A percentile compares a stretch with the other conserved stretches of the same genome.
Conservation (phyloP, 2,888 invertebrate genomes). For the Drymonia ruficornis region DNA sequence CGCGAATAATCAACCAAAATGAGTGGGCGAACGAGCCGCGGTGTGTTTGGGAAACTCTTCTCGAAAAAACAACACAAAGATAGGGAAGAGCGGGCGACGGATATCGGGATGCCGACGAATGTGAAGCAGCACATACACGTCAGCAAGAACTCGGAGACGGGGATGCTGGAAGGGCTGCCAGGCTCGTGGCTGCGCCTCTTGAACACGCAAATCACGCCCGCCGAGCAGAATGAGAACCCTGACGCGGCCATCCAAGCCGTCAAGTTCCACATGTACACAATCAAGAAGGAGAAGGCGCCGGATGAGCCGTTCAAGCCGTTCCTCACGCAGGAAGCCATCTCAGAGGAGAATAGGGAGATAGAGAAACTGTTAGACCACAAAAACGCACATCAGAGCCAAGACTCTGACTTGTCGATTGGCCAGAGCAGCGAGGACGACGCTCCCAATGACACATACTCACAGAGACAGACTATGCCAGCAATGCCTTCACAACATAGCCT, state of each 20-base stretch:
- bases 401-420: slow-evolving; percentile 79
- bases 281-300: slow-evolving; percentile 91
- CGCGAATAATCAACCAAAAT: slow-evolving; percentile 62
- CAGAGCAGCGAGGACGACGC: slow-evolving; percentile 84
- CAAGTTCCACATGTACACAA: slow-evolving; percentile 94
- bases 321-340: slow-evolving; percentile 91
- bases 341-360: slow-evolving; percentile 93
- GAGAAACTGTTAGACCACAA: slow-evolving; percentile 90
- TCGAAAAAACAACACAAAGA: slow-evolving; percentile 71
- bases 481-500: slow-evolving; percentile 71
- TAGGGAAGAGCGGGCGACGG: slow-evolving; percentile 83
- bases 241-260: slow-evolving; percentile 95
- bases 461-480: slow-evolving; percentile 84
- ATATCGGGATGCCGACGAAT: slow-evolving; percentile 93
- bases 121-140: slow-evolving; percentile 95
- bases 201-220: slow-evolving; percentile 92
- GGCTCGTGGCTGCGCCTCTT: slow-evolving; percentile 92
- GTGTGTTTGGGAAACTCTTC: slow-evolving; percentile 81
- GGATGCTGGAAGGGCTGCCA: slow-evolving; percentile 94
- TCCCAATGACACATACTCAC: slow-evolving; percentile 64
- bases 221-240: slow-evolving; percentile 95
- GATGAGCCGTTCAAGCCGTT: slow-evolving; percentile 91
- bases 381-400: slow-evolving; percentile 88
- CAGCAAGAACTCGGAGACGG: slow-evolving; percentile 92
- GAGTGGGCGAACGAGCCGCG: slow-evolving; percentile 78